Conservation (phyloP, 1,140 invertebrate species). For the Alviniconcha marisindica region DNA sequence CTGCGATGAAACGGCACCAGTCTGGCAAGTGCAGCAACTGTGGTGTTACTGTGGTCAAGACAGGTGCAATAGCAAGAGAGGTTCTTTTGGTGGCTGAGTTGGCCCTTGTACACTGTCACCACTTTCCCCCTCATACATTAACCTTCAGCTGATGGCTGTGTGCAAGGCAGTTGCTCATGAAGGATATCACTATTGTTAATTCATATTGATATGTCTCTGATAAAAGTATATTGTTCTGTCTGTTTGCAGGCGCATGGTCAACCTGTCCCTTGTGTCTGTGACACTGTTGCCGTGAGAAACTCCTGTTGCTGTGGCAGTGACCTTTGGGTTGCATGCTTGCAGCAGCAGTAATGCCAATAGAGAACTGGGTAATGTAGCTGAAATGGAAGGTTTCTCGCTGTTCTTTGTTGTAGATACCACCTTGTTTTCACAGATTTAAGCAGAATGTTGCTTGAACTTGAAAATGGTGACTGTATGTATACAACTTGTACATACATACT, state of each 20-base stretch:
- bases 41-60: not conserved
- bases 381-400: too few relatives aligned
- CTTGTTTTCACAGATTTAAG: too few relatives aligned
- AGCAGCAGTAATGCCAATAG: too few relatives aligned
- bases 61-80: conserved; percentile 10
- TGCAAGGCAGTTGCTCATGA: not conserved
- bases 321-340: too few relatives aligned
- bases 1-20: conserved; percentile 14
- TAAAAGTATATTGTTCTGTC: not conserved
- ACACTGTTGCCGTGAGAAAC: too few relatives aligned
- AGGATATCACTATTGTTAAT: too few relatives aligned
- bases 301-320: too few relatives aligned
- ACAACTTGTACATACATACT: too few relatives aligned
- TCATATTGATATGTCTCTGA: not conserved
- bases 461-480: too few relatives aligned
- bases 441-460: too few relatives aligned
- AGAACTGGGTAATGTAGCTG: too few relatives aligned
- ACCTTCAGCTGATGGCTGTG: not conserved
- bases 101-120: not conserved
- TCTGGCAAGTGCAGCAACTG: not conserved
- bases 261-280: not conserved
- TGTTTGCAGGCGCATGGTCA: conserved; percentile 26
- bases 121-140: conserved; percentile 14
- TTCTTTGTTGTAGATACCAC: too few relatives aligned
- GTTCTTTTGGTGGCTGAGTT: conserved; percentile 10